Evolutionary conservation across 2,797 vertebrate species (phyloP).

Genomic region (Coregonus suidteri): DNA sequence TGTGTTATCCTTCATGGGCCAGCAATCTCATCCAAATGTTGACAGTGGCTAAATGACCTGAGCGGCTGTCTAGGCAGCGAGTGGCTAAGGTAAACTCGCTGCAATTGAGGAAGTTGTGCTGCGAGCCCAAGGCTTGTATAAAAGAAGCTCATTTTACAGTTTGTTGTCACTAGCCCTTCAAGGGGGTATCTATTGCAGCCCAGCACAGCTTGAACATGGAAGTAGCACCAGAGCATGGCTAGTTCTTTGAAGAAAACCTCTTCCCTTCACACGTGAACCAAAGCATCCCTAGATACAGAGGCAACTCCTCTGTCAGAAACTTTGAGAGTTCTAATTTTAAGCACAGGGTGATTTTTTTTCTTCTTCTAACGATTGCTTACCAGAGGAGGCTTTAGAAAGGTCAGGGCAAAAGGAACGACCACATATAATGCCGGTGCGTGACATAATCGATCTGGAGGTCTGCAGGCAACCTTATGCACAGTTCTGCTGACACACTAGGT

Average conservation of each 20-base stretch:
- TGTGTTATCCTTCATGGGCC: slow-evolving; percentile 62
- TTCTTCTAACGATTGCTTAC: background rate
- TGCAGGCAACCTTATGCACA: slow-evolving; percentile 14
- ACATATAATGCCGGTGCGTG: background rate
- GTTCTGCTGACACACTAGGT: slow-evolving; percentile 29
- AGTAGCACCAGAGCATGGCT: background rate
- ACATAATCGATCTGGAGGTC: slow-evolving; percentile 21
- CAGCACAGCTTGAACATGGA: too few species aligned
- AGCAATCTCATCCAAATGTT: slow-evolving; percentile 58
- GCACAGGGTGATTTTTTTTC: too few species aligned
- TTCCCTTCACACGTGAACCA: slow-evolving; percentile 11
- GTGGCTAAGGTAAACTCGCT: slow-evolving; percentile 57
- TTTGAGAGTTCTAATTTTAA: background rate
- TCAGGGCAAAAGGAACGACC: background rate
- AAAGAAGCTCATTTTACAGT: slow-evolving; percentile 17
- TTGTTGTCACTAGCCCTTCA: background rate
- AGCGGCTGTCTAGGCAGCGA: slow-evolving; percentile 55
- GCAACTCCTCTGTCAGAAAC: slow-evolving; percentile 3
- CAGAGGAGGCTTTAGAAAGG: background rate
- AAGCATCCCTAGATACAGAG: background rate
- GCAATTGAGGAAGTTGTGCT: slow-evolving; percentile 48
- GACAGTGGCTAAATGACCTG: slow-evolving; percentile 65
- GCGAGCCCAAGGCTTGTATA: background rate
- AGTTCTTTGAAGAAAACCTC: background rate
- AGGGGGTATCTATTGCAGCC: background rate